Evolutionary conservation across 92 coral and sea anemone genomes (phyloP).

Genomic region (Scolanthus callimorphus): DNA sequence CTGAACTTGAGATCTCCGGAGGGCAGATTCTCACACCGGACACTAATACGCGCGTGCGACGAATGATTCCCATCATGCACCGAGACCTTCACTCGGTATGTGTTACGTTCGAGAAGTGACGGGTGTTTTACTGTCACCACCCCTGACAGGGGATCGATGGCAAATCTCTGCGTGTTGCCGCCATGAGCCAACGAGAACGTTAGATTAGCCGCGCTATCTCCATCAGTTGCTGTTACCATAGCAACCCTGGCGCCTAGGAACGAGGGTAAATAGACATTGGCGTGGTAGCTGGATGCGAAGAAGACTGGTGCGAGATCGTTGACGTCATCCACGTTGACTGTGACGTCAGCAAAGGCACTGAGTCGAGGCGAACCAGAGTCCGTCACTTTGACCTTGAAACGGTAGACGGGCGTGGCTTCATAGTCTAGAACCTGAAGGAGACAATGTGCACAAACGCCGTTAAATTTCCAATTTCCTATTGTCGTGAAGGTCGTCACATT

Average conservation of each 20-base stretch:
- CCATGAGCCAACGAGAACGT: constrained; percentile 43
- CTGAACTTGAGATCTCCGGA: constrained; percentile 62
- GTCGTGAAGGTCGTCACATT: no score
- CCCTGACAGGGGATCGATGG: constrained; percentile 52
- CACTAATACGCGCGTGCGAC: constrained; percentile 45
- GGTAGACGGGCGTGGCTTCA: constrained; percentile 56
- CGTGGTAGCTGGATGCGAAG: constrained; percentile 37
- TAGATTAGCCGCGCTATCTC: constrained; percentile 64
- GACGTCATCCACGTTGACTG: constrained; percentile 56
- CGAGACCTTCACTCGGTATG: constrained; percentile 41
- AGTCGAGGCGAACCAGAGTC: constrained; percentile 71
- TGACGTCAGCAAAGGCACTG: constrained; percentile 68
- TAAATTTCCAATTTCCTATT: no score
- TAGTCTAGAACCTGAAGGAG: constrained; percentile 60
- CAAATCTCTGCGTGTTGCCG: constrained; percentile 42
- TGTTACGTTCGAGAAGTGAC: constrained; percentile 36
- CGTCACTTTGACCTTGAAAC: constrained; percentile 73
- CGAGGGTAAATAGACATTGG: constrained; percentile 65
- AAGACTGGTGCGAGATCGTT: constrained; percentile 86
- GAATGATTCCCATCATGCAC: constrained; percentile 74
- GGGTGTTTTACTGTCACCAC: constrained; percentile 59
- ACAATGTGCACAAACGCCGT: neutral
- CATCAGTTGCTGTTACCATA: constrained; percentile 76
- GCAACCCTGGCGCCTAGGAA: constrained; percentile 58
- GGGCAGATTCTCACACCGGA: constrained; percentile 57